phyloP scores from a whole-genome alignment of 2,797 vertebrate genomes.

The Carduelis carduelis region DNA sequence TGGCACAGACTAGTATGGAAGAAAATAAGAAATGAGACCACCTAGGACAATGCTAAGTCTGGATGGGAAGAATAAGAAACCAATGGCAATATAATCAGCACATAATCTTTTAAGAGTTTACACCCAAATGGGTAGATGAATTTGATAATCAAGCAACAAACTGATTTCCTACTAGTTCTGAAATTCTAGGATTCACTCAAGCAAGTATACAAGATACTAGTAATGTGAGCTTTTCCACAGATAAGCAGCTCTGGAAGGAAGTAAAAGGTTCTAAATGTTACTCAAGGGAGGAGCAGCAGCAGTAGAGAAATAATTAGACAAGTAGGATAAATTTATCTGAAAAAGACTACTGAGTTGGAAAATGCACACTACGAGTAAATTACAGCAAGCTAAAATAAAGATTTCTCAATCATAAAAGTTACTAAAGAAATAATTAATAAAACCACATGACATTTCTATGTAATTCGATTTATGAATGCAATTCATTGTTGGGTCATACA shows the following conservation, averaged over 20 bases:
- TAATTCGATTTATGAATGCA: neutral
- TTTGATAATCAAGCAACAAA: neutral
- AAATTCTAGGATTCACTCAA: neutral
- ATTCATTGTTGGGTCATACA: neutral
- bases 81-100: neutral
- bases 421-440: neutral
- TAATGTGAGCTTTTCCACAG: neutral
- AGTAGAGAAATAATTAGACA: neutral
- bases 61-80: neutral
- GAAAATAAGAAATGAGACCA: neutral
- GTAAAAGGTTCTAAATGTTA: neutral
- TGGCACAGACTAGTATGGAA: neutral
- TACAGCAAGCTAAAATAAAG: neutral
- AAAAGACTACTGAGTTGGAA: neutral
- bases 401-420: neutral
- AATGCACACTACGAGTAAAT: neutral
- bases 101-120: neutral
- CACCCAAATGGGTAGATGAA: neutral
- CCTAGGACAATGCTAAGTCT: neutral
- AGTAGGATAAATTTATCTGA: neutral
- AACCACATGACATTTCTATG: neutral
- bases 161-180: neutral
- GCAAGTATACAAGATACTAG: neutral
- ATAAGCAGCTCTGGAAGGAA: neutral
- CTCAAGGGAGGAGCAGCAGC: neutral